Base-by-base conservation (phyloP, 2,797 vertebrate species). In the Platalea minor region DNA sequence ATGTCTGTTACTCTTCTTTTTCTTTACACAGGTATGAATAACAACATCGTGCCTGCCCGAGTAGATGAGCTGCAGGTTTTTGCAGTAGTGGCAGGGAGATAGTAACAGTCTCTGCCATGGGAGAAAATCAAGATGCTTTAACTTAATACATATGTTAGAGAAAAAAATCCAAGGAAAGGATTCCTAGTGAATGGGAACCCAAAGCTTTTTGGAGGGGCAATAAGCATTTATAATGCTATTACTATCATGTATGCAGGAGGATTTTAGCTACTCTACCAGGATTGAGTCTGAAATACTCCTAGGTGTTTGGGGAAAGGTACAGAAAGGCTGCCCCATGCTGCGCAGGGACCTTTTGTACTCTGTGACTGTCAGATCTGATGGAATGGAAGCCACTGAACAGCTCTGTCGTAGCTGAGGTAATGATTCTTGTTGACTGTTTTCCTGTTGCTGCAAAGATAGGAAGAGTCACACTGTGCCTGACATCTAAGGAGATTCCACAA, bases 371-470 rank as follows among this genome's bases (percentile, higher is more conserved):
- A 51, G 78, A 78, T 57, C 69, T 68, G 93, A 86, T 4, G 39
- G 75, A 45, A 31, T 23, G 83, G 84, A 54, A 90, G 83, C 35
- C 78, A 51, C 74, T 9, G 86, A 57, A 41, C 54, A 61, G 87
- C 90, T 81, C 85, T 35, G 85, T 28, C 45, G 7, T 19, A 54
- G 65, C 84, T 35, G 48, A 78, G 91, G 82, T 28, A n/a, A 69
- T 43, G 88, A 65, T 78, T 87, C 77, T 31, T 91, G 88, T 50
- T 92, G 95, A 68, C 86, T 90, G 90, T 94, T 90, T 95, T 82
- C 80, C 82, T 74, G 80, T 59, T 41, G 75, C 93, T 85, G 87
- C 73, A 57, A 63, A 88, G 87, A 88, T 68, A 74, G 89, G 78
- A 39, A 94, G 75, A 84, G 67, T 61, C 96, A 45, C 82, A 76